Conservation (phyloP, 2,113 vertebrate genomes). For the Aptenodytes patagonicus region DNA sequence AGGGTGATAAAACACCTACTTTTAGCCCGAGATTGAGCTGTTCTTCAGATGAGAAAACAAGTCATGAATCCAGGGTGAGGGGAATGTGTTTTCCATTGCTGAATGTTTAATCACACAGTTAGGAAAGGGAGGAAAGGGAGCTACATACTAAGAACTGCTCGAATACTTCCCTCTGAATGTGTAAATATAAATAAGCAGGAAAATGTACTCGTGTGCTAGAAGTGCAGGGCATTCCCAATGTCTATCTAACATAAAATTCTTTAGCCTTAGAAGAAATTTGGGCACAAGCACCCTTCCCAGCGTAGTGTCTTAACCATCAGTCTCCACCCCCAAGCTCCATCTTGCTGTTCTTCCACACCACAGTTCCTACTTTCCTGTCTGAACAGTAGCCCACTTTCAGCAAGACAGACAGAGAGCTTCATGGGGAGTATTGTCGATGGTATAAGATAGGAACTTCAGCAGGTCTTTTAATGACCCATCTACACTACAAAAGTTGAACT, state of each 20-base stretch:
- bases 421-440: not conserved
- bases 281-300: accelerated
- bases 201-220: not conserved
- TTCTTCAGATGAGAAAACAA: not conserved
- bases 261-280: not conserved
- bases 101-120: not conserved
- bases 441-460: not conserved
- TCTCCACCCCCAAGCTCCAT: not conserved
- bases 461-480: not conserved
- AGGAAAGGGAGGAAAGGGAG: not conserved
- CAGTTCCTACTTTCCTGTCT: not conserved
- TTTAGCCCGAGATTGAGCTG: not conserved
- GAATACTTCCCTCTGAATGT: not conserved
- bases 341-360: not conserved
- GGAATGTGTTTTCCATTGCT: not conserved
- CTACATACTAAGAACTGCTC: not conserved
- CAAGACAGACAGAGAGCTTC: not conserved
- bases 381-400: not conserved
- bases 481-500: not conserved
- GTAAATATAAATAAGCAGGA: not conserved
- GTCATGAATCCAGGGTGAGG: not conserved
- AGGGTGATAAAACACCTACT: not conserved
- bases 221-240: accelerated
- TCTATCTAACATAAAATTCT: not conserved
- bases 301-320: not conserved